Conservation (phyloP, 1,140 invertebrate species). For the Trichonephila inaurata region DNA sequence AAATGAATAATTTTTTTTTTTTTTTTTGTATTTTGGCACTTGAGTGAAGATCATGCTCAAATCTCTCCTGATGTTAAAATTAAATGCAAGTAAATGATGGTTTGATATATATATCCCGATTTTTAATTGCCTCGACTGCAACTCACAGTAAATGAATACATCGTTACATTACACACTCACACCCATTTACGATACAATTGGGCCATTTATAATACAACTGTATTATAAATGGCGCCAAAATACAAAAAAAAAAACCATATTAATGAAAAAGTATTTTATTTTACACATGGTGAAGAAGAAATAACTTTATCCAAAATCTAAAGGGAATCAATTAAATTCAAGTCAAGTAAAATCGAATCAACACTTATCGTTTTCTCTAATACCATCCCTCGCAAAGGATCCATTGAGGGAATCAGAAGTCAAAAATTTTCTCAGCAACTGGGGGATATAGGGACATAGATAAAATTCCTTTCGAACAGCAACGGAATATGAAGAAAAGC, state of each 20-base stretch:
- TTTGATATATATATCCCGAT: background rate
- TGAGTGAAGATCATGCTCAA: background rate
- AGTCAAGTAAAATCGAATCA: background rate
- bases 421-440: background rate
- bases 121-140: background rate
- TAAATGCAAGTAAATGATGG: background rate
- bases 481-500: background rate
- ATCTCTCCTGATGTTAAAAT: background rate
- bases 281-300: background rate
- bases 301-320: background rate
- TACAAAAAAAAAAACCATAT: background rate
- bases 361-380: background rate
- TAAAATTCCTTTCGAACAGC: background rate
- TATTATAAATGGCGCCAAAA: background rate
- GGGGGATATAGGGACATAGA: background rate
- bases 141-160: background rate
- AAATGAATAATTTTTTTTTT: too few relatives aligned
- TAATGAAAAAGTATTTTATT: background rate
- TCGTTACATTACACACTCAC: background rate
- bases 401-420: too few relatives aligned
- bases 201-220: background rate
- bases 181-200: background rate
- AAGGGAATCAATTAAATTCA: background rate
- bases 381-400: background rate
- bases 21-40: too few relatives aligned